Evolutionary conservation across 2,888 invertebrate species (phyloP).

Genomic region (Colostygia pectinataria): DNA sequence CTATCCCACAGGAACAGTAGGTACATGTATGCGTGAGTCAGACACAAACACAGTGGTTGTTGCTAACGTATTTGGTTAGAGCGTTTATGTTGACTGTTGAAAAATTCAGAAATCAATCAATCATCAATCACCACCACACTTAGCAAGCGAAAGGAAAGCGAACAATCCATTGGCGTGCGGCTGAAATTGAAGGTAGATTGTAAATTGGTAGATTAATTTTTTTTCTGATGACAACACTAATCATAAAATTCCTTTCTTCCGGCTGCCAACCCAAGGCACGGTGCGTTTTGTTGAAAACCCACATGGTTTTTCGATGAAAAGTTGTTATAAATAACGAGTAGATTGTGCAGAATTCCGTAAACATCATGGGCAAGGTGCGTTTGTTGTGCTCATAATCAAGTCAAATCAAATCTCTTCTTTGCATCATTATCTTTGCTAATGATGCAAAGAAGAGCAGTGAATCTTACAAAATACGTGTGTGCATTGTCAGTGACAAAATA

Average conservation of each 20-base stretch:
- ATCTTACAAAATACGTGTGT: neutral
- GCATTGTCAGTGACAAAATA: conserved; percentile 8
- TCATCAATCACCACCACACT: too few relatives aligned
- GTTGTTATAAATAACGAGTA: conserved; percentile 34
- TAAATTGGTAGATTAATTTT: conserved; percentile 21
- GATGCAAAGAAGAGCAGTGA: conserved; percentile 16
- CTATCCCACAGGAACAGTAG: too few relatives aligned
- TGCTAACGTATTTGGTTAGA: too few relatives aligned
- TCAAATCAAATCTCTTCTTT: too few relatives aligned
- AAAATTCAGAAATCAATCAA: too few relatives aligned
- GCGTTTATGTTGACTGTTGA: too few relatives aligned
- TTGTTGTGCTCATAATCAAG: conserved; percentile 28
- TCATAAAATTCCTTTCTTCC: conserved; percentile 65
- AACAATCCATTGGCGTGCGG: too few relatives aligned
- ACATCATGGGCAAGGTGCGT: conserved; percentile 33
- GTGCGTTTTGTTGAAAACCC: conserved; percentile 63
- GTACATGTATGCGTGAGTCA: too few relatives aligned
- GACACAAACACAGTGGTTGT: too few relatives aligned
- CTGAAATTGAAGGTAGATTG: too few relatives aligned
- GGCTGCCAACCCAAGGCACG: conserved; percentile 77
- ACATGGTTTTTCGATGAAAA: conserved; percentile 65
- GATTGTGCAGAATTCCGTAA: conserved; percentile 16
- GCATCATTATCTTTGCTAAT: neutral
- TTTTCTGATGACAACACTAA: conserved; percentile 27
- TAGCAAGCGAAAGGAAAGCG: too few relatives aligned